Evolutionary conservation across 2,797 vertebrate genomes (phyloP), one percentile per base, ranked within the genome.

Genomic region (Oophaga sylvatica): DNA sequence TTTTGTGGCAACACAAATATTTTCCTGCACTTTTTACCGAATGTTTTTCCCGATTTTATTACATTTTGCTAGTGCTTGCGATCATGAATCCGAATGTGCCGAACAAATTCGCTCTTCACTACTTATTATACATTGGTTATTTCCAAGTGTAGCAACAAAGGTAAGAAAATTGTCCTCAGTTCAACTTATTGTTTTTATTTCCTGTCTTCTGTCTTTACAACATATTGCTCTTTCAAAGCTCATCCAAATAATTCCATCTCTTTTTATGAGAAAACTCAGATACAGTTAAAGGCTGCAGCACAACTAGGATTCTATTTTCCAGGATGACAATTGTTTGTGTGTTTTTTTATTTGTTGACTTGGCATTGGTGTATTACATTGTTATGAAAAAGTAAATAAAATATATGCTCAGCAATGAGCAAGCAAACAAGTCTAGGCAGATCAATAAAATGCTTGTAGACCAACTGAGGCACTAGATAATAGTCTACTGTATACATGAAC

Each of bases 381-480:
- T 59, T 88, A 80, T 88, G 80, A 88, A 87, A 84, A 48, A 75
- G 4, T 6, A 84, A 70, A 79, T 80, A 84, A 73, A 80, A 84
- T 73, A 77, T 88, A 80, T 88, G 67, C 67, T 88, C 67, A 13
- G 76, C 75, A 41, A 88, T 84, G 81, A 84, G 63, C 65, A 88
- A 75, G 81, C 86, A 83, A 48, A 26, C 26, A 59, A 87, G 77
- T 29, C 56, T 60, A 41, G 57, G 31, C 56, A 84, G 80, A 88
- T 88, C 87, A 84, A 88, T 88, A 84, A 84, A 88, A 88, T 84
- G 73, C 77, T 84, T 88, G 87, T 88, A 84, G 87, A 84, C 82
- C 45, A 75, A 67, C 65, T 1, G 65, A 84, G 63, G 76, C 62
- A 87, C 63, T 84, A 68, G 81, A 88, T 84, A 84, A 84, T 80